A percentile compares a stretch with the other conserved stretches of the same genome.
Conservation (phyloP, 2,888 invertebrate genomes). For the Nephrotoma guestfalica region DNA sequence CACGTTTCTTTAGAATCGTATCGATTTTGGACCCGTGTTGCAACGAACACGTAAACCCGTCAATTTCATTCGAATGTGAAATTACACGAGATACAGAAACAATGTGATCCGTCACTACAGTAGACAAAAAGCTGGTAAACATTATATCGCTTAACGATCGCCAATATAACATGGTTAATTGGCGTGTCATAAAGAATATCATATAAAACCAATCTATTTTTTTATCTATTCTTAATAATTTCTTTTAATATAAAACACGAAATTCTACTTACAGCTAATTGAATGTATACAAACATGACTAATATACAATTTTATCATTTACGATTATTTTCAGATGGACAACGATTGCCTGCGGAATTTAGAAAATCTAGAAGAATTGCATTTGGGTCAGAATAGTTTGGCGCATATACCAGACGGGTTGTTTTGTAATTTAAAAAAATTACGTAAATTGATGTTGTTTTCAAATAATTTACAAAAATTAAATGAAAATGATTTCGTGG, state of each 20-base stretch:
- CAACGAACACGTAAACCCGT: not conserved
- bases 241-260: not conserved
- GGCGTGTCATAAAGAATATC: not conserved
- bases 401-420: constrained; percentile 32
- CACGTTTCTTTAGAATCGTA: no score
- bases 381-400: constrained; percentile 41
- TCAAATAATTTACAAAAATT: constrained; percentile 35
- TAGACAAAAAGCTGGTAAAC: not conserved
- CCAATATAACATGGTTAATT: not conserved
- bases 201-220: not conserved
- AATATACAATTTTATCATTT: not conserved
- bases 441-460: constrained; percentile 39
- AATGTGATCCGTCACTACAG: not conserved
- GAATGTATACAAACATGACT: not conserved
- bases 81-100: not conserved
- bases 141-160: not conserved
- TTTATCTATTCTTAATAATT: not conserved
- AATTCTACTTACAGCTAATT: not conserved
- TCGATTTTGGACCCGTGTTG: no score
- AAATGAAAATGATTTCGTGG: constrained; percentile 33
- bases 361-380: constrained; percentile 34
- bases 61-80: not conserved
- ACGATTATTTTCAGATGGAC: constrained; percentile 20
- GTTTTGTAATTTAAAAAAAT: constrained; percentile 31
- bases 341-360: constrained; percentile 34